phyloP scores from a whole-genome alignment of 1,140 invertebrate species.

The Polypedilum pembai region DNA sequence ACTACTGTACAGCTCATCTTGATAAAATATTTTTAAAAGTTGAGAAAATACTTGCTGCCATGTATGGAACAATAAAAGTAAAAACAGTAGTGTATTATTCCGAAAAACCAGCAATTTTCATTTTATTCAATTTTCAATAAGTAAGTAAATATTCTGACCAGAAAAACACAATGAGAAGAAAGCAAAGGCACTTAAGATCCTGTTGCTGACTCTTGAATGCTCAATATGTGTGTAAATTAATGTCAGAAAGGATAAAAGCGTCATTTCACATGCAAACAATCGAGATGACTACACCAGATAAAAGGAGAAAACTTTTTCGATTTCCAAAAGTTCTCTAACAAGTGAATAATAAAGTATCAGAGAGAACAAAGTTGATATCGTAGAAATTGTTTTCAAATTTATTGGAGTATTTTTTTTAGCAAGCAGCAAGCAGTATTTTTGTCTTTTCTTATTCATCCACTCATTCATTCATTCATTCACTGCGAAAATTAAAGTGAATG shows the following conservation, averaged over 20 bases:
- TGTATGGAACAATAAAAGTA: too few species aligned
- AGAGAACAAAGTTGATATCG: background rate
- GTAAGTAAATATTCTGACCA: too few species aligned
- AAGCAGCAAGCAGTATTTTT: background rate
- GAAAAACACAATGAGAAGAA: background rate
- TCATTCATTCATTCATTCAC: background rate
- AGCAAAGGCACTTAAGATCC: background rate
- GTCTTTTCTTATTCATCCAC: background rate
- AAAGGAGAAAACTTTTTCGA: background rate
- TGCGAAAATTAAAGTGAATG: background rate
- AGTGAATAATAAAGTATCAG: background rate
- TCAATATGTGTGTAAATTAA: constrained; percentile 13
- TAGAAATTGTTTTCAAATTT: constrained; percentile 6
- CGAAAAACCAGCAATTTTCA: too few species aligned
- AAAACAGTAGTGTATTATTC: too few species aligned
- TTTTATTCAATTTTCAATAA: too few species aligned
- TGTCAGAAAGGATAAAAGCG: background rate
- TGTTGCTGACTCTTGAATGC: background rate
- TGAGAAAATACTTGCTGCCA: too few species aligned
- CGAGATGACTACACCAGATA: background rate
- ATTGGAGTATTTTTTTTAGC: background rate
- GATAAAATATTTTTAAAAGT: too few species aligned
- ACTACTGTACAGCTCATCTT: too few species aligned
- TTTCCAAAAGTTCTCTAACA: constrained; percentile 3
- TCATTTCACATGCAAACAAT: background rate